phyloP scores from a whole-genome alignment of 2,888 invertebrate species.

The Epiblema foenella region DNA sequence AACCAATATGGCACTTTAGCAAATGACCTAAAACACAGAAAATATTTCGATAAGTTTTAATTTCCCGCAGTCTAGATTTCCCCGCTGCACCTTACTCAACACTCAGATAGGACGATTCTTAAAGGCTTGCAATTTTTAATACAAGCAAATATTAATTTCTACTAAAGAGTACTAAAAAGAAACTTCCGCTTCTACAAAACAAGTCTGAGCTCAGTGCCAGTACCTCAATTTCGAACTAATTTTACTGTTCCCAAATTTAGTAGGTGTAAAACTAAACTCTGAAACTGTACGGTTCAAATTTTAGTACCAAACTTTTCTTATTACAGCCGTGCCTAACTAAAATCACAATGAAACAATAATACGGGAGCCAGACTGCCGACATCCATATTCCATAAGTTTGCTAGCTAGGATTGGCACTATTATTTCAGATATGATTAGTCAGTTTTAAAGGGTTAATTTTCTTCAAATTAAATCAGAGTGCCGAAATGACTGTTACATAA shows the following conservation, averaged over 20 bases:
- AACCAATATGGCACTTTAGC: no score
- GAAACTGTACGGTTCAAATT: constrained; percentile 28
- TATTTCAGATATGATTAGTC: neutral
- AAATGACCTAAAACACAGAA: no score
- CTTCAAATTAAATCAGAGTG: neutral
- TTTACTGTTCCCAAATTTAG: constrained; percentile 14
- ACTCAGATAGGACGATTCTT: no score
- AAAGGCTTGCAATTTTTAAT: no score
- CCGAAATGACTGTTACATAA: no score
- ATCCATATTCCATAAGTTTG: neutral
- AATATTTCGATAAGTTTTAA: no score
- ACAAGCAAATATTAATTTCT: no score
- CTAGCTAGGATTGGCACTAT: neutral
- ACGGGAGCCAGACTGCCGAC: neutral
- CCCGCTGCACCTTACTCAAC: no score
- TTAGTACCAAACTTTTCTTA: constrained; percentile 33
- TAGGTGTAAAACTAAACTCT: constrained; percentile 17
- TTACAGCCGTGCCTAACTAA: constrained; percentile 10
- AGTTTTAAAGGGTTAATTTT: neutral
- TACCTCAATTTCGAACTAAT: constrained; percentile 16
- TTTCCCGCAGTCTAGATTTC: no score
- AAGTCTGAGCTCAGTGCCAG: neutral
- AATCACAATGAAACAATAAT: neutral
- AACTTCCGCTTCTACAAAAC: no score
- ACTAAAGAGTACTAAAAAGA: no score